Conservation (phyloP, 1,140 invertebrate species). For the Sogatella furcifera region DNA sequence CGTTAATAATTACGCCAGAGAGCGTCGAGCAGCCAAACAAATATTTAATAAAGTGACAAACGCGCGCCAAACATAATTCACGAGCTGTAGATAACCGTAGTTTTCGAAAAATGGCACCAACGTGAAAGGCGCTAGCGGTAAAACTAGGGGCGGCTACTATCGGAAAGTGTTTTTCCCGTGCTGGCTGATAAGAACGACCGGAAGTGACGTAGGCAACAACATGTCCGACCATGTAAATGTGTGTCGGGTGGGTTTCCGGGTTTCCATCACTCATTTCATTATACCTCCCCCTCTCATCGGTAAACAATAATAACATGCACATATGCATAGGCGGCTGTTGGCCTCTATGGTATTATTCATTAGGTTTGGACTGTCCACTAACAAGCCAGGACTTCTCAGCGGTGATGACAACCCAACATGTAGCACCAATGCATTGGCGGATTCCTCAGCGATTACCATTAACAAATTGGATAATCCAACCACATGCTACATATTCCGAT, state of each 20-base stretch:
- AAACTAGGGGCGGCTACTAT: neutral
- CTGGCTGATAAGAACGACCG: neutral
- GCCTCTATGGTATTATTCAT: too few species aligned
- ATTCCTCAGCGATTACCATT: too few species aligned
- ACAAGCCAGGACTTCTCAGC: too few species aligned
- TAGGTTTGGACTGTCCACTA: too few species aligned
- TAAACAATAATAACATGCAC: neutral
- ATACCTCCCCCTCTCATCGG: neutral
- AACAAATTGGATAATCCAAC: too few species aligned
- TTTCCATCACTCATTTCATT: conserved; percentile 2
- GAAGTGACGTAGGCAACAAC: conserved; percentile 2
- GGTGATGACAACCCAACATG: too few species aligned
- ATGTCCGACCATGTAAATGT: conserved; percentile 1
- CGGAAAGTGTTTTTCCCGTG: neutral
- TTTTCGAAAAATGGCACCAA: too few species aligned
- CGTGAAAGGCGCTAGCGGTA: neutral
- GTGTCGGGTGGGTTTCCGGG: neutral
- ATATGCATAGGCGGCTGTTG: neutral
- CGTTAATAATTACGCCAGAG: too few species aligned
- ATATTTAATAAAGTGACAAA: too few species aligned
- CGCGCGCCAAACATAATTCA: neutral
- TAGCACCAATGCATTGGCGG: too few species aligned
- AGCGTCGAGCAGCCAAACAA: too few species aligned
- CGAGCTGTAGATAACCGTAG: neutral
- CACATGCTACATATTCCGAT: too few species aligned